Evolutionary conservation across 1,140 invertebrate genomes (phyloP).

Genomic region (Physella acuta): DNA sequence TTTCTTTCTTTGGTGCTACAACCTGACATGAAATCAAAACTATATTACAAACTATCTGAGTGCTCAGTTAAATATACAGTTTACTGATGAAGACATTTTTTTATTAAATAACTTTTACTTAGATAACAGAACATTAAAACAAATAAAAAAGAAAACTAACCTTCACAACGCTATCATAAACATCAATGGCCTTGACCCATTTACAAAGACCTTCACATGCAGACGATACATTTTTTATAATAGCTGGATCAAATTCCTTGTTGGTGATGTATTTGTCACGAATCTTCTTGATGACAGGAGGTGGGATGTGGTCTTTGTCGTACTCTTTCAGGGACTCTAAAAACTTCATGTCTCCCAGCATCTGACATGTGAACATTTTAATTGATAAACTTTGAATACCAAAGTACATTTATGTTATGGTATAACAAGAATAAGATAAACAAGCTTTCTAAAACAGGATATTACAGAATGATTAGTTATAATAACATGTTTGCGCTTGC

Average conservation of each 20-base stretch:
- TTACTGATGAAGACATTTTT: no score
- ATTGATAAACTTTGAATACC: no score
- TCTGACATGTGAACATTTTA: no score
- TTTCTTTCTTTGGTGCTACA: slow-evolving; percentile 57
- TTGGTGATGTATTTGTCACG: slow-evolving; percentile 55
- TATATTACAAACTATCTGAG: neutral
- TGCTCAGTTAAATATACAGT: neutral
- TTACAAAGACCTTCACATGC: slow-evolving; percentile 61
- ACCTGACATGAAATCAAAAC: slow-evolving; percentile 36
- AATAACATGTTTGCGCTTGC: no score
- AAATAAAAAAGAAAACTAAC: slow-evolving; percentile 29
- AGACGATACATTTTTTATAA: slow-evolving; percentile 59
- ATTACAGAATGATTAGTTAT: no score
- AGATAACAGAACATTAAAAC: no score
- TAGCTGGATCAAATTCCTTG: slow-evolving; percentile 58
- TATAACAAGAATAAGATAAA: no score
- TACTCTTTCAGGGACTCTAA: slow-evolving; percentile 62
- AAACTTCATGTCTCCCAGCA: slow-evolving; percentile 69
- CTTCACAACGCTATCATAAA: slow-evolving; percentile 59
- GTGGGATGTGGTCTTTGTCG: slow-evolving; percentile 62
- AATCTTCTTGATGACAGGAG: slow-evolving; percentile 55
- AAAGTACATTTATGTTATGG: no score
- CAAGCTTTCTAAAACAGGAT: no score
- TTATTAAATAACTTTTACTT: no score
- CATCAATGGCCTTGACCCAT: slow-evolving; percentile 58